These are phyloP conservation scores for Aphodius granarius DNA, from an alignment of 2,888 invertebrate species.

Conservation along the genomic window DNA sequence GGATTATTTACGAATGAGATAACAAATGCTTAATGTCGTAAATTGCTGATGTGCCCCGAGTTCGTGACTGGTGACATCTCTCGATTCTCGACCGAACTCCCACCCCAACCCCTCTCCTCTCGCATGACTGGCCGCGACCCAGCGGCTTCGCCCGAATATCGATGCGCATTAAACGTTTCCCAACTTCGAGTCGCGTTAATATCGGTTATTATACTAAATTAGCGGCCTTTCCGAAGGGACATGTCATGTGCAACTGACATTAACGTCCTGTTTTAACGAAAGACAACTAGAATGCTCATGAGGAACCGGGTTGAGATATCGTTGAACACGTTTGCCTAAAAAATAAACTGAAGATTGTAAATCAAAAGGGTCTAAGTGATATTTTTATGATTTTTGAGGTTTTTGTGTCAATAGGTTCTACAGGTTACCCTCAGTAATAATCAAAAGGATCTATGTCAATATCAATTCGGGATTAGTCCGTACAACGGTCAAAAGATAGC, in stretches of 20 bases:
- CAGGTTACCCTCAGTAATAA: too few relatives aligned
- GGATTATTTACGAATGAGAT: conserved; percentile 14
- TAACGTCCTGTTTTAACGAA: background rate
- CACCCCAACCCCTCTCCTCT: background rate
- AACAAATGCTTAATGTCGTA: conserved; percentile 8
- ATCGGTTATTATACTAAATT: background rate
- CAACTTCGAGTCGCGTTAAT: background rate
- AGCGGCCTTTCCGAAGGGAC: background rate
- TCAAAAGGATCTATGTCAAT: too few relatives aligned
- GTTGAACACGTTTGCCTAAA: background rate
- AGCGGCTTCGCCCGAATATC: background rate
- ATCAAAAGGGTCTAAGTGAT: too few relatives aligned
- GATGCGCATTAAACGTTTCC: background rate
- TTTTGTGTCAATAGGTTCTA: too few relatives aligned
- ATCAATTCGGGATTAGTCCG: too few relatives aligned
- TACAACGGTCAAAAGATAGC: too few relatives aligned
- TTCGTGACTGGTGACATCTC: conserved; percentile 13
- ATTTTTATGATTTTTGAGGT: too few relatives aligned
- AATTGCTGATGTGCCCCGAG: conserved; percentile 9
- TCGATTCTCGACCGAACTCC: background rate
- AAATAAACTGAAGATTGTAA: background rate
- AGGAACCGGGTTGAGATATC: background rate
- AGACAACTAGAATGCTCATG: background rate
- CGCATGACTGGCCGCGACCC: background rate
- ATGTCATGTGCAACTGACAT: background rate